Percentiles rank a stretch among this genome's conserved stretches.
Conservation (phyloP, 1,140 invertebrate species). For the Nasonia longicornis region DNA sequence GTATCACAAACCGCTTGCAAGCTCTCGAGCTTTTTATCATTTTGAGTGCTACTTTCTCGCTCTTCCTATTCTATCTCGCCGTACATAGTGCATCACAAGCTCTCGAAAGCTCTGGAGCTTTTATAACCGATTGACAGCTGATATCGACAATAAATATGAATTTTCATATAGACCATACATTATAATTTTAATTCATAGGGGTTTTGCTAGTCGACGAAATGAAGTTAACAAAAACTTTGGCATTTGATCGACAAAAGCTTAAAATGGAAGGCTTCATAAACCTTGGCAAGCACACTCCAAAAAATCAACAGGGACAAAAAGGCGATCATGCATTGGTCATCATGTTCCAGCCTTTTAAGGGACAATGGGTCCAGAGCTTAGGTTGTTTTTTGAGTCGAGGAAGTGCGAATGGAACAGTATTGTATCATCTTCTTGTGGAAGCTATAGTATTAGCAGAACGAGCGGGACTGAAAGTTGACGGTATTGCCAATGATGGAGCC, state of each 20-base stretch:
- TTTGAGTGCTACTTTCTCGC: no score
- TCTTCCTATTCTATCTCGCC: no score
- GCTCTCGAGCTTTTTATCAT: no score
- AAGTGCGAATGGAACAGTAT: conserved; percentile 47
- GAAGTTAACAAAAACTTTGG: background rate
- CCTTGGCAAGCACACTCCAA: conserved; percentile 52
- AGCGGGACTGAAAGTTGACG: conserved; percentile 47
- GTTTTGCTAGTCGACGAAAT: background rate
- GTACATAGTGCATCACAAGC: no score
- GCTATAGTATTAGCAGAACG: conserved; percentile 46
- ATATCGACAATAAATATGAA: no score
- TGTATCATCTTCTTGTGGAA: conserved; percentile 53
- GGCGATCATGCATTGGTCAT: conserved; percentile 54
- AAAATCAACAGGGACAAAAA: conserved; percentile 45
- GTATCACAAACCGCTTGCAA: no score
- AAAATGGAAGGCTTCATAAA: conserved; percentile 49
- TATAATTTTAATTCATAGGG: background rate
- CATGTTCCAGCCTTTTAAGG: conserved; percentile 55
- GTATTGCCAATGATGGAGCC: conserved; percentile 46
- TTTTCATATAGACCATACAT: no score
- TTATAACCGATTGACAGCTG: no score
- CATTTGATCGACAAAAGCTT: conserved; percentile 6
- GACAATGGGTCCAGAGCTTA: conserved; percentile 51
- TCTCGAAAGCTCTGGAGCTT: no score
- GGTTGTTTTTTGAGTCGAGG: conserved; percentile 52